These are phyloP conservation scores for Dendropsophus ebraccatus DNA, from an alignment of 2,113 vertebrate genomes.

Conservation along the genomic window DNA sequence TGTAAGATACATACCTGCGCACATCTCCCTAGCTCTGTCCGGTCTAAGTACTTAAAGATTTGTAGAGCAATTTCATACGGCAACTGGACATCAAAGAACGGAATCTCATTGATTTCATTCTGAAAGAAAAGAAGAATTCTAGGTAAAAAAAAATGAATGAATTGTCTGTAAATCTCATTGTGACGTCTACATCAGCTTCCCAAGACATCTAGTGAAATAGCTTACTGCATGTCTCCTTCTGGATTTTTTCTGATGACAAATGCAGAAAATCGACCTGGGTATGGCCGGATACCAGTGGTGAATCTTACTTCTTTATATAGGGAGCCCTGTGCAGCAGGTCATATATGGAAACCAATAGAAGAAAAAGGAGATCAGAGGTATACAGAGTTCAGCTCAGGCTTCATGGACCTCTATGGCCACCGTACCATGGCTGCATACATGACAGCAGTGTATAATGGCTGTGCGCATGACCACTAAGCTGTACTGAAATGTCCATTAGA, in stretches of 20 bases:
- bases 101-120: constrained; percentile 96
- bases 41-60: constrained; percentile 87
- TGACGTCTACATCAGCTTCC: neutral
- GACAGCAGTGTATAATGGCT: too few relatives aligned
- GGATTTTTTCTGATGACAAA: neutral
- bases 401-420: too few relatives aligned
- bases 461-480: too few relatives aligned
- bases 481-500: too few relatives aligned
- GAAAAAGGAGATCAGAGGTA: too few relatives aligned
- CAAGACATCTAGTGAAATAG: neutral
- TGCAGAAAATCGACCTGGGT: too few relatives aligned
- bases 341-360: too few relatives aligned
- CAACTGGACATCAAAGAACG: constrained; percentile 92
- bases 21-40: constrained; percentile 86
- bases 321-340: too few relatives aligned
- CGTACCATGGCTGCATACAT: too few relatives aligned
- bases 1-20: constrained; percentile 82
- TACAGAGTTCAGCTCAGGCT: too few relatives aligned
- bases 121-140: constrained; percentile 64
- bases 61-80: constrained; percentile 93
- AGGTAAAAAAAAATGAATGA: neutral
- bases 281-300: too few relatives aligned
- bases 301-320: too few relatives aligned
- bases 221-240: neutral
- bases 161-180: neutral